phyloP scores from a whole-genome alignment of 2,113 vertebrate species.

The Electrona antarctica region DNA sequence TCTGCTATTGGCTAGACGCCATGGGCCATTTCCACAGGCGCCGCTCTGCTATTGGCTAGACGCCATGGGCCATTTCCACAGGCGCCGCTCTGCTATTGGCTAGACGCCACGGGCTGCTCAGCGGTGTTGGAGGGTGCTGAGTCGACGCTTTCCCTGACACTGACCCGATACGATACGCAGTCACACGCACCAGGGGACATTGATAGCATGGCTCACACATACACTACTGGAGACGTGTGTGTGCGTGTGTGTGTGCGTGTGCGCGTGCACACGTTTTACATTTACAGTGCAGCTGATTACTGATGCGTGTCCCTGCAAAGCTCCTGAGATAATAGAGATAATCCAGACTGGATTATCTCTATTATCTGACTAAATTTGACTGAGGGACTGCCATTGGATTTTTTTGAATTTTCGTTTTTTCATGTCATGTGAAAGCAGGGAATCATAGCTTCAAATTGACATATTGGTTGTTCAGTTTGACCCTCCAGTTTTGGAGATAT shows the following conservation, averaged over 20 bases:
- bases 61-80: background rate
- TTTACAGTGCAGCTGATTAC: too few relatives aligned
- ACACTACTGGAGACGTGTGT: too few relatives aligned
- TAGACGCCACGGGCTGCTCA: background rate
- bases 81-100: background rate
- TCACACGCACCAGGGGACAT: conserved; percentile 4
- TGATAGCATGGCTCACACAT: background rate
- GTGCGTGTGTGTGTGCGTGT: too few relatives aligned
- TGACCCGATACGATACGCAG: conserved; percentile 19
- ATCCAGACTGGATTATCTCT: too few relatives aligned
- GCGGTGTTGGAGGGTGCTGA: conserved; percentile 10
- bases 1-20: background rate
- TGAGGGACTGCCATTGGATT: too few relatives aligned
- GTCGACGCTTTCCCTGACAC: conserved; percentile 15
- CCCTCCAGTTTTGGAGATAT: too few relatives aligned
- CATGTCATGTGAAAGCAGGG: too few relatives aligned
- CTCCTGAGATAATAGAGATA: conserved; percentile 27
- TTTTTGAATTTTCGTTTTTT: too few relatives aligned
- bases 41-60: background rate
- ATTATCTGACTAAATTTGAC: too few relatives aligned
- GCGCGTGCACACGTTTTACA: too few relatives aligned
- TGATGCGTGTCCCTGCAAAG: conserved; percentile 9
- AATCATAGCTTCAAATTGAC: too few relatives aligned
- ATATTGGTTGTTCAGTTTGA: too few relatives aligned
- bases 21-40: background rate